Percentiles rank a stretch among this genome's conserved stretches.
phyloP scores from a whole-genome alignment of 2,113 vertebrate genomes.

The Ophthalmolycus amberensis region DNA sequence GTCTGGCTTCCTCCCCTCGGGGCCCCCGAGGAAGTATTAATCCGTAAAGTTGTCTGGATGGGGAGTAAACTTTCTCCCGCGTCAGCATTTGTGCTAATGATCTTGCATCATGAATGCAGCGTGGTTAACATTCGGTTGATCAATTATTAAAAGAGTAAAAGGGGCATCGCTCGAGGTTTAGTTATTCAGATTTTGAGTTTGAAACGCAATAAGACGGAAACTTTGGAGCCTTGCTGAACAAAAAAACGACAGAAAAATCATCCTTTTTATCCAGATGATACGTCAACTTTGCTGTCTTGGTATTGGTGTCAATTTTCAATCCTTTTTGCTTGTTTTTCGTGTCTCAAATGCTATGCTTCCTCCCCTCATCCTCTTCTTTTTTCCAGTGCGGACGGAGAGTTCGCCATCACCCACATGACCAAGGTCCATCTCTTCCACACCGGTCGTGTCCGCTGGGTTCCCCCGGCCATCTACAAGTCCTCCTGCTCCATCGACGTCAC shows the following conservation, averaged over 20 bases:
- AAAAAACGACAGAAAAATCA: background rate
- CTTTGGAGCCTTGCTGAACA: background rate
- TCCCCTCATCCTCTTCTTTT: background rate
- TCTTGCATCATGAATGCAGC: conserved; percentile 45
- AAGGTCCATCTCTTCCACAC: conserved; percentile 92
- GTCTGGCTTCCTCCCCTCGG: conserved; percentile 31
- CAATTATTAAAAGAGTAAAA: conserved; percentile 49
- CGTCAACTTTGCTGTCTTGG: background rate
- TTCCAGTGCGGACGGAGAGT: conserved; percentile 91
- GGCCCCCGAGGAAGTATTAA: conserved; percentile 39
- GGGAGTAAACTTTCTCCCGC: conserved; percentile 38
- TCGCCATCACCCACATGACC: conserved; percentile 94
- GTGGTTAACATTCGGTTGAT: conserved; percentile 27
- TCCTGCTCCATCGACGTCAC: conserved; percentile 98
- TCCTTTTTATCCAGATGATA: background rate
- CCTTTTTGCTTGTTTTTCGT: background rate
- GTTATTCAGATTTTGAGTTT: conserved; percentile 34
- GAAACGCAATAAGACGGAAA: conserved; percentile 36
- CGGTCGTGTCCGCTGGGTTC: conserved; percentile 93
- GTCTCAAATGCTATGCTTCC: background rate
- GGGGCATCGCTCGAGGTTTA: conserved; percentile 37
- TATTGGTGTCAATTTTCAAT: background rate
- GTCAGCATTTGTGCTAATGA: conserved; percentile 21
- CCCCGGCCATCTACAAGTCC: conserved; percentile 95
- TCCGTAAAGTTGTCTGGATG: conserved; percentile 36